Percentiles rank a stretch among this genome's conserved stretches.
Conservation (phyloP, 2,797 vertebrate species). For the Pipistrellus kuhlii region DNA sequence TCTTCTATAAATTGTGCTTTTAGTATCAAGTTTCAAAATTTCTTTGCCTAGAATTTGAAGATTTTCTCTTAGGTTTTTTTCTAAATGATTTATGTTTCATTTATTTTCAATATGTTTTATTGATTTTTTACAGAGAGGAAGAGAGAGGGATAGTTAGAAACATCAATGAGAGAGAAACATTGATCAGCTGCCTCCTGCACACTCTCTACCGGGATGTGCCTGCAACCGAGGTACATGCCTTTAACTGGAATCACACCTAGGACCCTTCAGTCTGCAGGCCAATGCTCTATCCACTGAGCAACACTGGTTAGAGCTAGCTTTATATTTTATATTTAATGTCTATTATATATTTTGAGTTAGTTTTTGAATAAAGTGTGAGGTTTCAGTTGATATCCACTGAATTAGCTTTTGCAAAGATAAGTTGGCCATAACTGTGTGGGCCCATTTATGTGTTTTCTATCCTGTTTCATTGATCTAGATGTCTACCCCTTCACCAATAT, state of each 20-base stretch:
- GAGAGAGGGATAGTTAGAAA: too few relatives aligned
- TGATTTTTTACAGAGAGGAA: too few relatives aligned
- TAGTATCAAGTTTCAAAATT: not conserved
- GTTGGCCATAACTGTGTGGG: not conserved
- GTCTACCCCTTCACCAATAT: not conserved
- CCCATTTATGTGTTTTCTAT: not conserved
- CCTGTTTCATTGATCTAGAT: not conserved
- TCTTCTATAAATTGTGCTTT: not conserved
- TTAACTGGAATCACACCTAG: too few relatives aligned
- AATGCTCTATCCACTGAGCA: too few relatives aligned
- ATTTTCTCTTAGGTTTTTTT: not conserved
- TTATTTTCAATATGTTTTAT: not conserved
- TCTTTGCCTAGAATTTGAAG: not conserved
- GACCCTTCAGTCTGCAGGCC: too few relatives aligned
- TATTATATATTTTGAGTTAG: not conserved
- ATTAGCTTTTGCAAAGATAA: slow-evolving; percentile 3
- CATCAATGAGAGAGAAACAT: too few relatives aligned
- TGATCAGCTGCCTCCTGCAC: too few relatives aligned
- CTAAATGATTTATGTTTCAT: not conserved
- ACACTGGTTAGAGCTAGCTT: not conserved
- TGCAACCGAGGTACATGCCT: too few relatives aligned
- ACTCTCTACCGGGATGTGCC: too few relatives aligned
- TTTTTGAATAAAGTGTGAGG: not conserved
- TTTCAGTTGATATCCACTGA: not conserved
- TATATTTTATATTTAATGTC: not conserved